Conservation (phyloP, 2,113 vertebrate genomes). For the Trematocara stigmaticum region DNA sequence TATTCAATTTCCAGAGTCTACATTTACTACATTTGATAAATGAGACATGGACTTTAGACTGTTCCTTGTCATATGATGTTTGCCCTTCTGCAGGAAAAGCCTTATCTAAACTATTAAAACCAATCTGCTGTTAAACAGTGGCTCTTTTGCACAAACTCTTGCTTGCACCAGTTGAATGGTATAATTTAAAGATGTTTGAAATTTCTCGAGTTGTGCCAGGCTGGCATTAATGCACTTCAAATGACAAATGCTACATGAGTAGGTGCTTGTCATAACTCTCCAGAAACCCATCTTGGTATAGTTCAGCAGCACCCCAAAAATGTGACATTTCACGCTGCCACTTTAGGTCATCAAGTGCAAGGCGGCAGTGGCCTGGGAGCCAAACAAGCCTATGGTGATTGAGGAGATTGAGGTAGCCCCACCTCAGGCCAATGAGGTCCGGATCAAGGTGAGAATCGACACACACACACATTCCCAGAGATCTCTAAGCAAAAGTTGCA, state of each 20-base stretch:
- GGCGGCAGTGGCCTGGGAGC: constrained; percentile 83
- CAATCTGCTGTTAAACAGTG: not conserved
- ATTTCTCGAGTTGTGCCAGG: not conserved
- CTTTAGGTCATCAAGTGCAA: constrained; percentile 84
- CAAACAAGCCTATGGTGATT: constrained; percentile 77
- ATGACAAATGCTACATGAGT: not conserved
- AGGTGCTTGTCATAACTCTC: not conserved
- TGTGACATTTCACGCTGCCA: not conserved
- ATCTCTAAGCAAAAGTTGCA: not conserved
- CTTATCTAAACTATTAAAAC: not conserved
- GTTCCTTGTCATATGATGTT: not conserved
- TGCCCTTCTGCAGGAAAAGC: not conserved
- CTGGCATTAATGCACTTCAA: not conserved
- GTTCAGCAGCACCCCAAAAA: not conserved
- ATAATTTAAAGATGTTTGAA: not conserved
- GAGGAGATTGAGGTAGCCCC: constrained; percentile 86
- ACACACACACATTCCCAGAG: not conserved
- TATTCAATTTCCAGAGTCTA: not conserved
- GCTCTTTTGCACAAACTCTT: not conserved
- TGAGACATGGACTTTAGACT: not conserved
- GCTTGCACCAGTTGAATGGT: not conserved
- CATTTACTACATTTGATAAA: not conserved
- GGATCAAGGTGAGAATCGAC: constrained; percentile 76
- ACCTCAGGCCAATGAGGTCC: constrained; percentile 79
- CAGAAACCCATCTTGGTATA: not conserved